Evolutionary conservation across 2,797 vertebrate genomes (phyloP).

Genomic region (Acipenser oxyrinchus): DNA sequence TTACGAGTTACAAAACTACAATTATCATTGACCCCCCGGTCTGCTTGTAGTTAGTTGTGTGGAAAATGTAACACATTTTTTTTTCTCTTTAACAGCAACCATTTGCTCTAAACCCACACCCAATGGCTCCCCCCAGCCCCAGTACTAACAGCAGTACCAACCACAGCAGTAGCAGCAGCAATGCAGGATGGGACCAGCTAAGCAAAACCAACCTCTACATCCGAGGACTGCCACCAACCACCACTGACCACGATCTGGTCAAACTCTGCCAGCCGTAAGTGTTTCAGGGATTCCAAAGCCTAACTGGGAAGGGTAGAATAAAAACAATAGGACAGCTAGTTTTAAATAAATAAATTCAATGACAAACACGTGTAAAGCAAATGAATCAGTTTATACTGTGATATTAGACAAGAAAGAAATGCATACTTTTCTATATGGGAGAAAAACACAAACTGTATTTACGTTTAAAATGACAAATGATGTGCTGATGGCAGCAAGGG

Average conservation of each 20-base stretch:
- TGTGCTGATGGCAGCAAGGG: slow-evolving; percentile 19
- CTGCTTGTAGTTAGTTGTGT: too few species aligned
- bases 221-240: slow-evolving; percentile 85
- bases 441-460: slow-evolving; percentile 15
- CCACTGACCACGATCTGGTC: slow-evolving; percentile 96
- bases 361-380: not conserved
- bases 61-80: slow-evolving; percentile 18
- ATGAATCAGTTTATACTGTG: too few species aligned
- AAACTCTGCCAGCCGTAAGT: slow-evolving; percentile 98
- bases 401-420: too few species aligned
- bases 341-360: not conserved
- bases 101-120: slow-evolving; percentile 71
- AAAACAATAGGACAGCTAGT: not conserved
- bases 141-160: slow-evolving; percentile 92
- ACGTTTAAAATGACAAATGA: slow-evolving; percentile 31
- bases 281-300: slow-evolving; percentile 10
- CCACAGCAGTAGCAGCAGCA: slow-evolving; percentile 89
- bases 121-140: slow-evolving; percentile 96
- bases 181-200: slow-evolving; percentile 94
- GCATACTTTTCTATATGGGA: too few species aligned
- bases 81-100: slow-evolving; percentile 63
- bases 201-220: slow-evolving; percentile 99
- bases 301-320: not conserved
- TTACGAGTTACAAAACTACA: too few species aligned
- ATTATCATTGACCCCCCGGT: too few species aligned